These are phyloP conservation scores for Nomada hirtipes DNA, from an alignment of 2,888 invertebrate genomes.

Conservation along the genomic window DNA sequence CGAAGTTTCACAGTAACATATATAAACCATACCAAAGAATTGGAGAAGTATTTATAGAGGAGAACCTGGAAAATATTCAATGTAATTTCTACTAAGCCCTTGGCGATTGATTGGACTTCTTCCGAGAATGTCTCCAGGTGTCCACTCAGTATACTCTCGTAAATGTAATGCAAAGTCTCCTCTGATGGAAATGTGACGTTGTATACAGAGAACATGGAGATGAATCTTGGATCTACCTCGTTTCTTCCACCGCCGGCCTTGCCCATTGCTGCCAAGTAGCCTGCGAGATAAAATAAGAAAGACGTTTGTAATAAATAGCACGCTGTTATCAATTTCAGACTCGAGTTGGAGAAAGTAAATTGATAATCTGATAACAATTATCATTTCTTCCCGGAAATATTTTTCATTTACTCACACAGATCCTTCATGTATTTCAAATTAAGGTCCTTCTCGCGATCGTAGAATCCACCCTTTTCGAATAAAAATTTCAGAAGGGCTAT, in stretches of 20 bases:
- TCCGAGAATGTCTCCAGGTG: slow-evolving; percentile 90
- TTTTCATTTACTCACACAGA: slow-evolving; percentile 84
- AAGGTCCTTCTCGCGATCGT: slow-evolving; percentile 94
- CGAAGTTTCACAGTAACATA: background rate
- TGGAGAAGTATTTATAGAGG: background rate
- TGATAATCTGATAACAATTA: background rate
- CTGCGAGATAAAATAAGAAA: slow-evolving; percentile 76
- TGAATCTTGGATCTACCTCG: slow-evolving; percentile 95
- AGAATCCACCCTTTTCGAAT: slow-evolving; percentile 95
- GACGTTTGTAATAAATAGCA: too few relatives aligned
- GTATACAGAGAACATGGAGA: slow-evolving; percentile 95
- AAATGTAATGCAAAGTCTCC: slow-evolving; percentile 92
- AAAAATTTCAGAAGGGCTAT: slow-evolving; percentile 95
- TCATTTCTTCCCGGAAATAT: background rate
- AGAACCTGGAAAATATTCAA: slow-evolving; percentile 91
- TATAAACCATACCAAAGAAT: background rate
- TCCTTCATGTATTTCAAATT: slow-evolving; percentile 96
- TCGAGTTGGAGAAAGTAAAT: background rate
- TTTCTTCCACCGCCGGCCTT: slow-evolving; percentile 95
- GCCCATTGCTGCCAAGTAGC: slow-evolving; percentile 93
- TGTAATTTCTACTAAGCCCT: slow-evolving; percentile 91
- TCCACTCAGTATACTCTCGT: slow-evolving; percentile 91
- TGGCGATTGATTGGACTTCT: slow-evolving; percentile 88
- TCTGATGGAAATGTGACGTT: slow-evolving; percentile 94
- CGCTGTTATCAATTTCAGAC: too few relatives aligned